Percentiles rank a stretch among this genome's conserved stretches.
Evolutionary conservation across 2,113 vertebrate species (phyloP).

Genomic region (Tinamus guttatus): DNA sequence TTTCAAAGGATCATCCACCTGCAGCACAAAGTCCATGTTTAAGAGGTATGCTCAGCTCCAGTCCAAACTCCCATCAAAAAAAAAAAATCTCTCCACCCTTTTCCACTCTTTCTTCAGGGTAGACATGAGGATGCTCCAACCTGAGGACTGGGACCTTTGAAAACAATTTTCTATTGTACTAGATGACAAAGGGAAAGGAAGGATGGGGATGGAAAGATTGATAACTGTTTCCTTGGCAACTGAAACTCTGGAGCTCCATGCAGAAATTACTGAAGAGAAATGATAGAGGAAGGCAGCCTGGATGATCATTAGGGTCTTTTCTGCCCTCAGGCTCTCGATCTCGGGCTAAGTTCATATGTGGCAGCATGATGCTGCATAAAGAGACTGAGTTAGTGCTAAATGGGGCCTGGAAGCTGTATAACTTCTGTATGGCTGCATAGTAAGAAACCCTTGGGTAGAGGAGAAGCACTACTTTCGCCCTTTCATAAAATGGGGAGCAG

Average conservation of each 20-base stretch:
- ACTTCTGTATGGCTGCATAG: neutral
- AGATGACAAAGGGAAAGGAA: conserved; percentile 26
- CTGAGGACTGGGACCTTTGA: neutral
- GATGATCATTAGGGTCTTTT: conserved; percentile 28
- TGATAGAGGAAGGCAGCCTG: neutral
- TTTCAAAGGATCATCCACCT: conserved; percentile 24
- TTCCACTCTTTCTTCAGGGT: neutral
- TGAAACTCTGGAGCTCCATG: neutral
- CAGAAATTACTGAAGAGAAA: conserved; percentile 52
- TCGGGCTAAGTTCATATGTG: conserved; percentile 29
- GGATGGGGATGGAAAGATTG: conserved; percentile 37
- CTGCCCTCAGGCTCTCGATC: conserved; percentile 20
- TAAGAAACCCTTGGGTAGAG: neutral
- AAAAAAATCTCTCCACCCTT: neutral
- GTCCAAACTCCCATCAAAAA: neutral
- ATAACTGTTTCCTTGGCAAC: conserved; percentile 67
- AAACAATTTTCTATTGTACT: neutral
- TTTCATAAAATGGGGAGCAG: neutral
- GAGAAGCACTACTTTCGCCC: neutral
- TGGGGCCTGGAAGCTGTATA: conserved; percentile 19
- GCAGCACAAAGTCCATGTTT: neutral
- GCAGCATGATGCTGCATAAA: conserved; percentile 32
- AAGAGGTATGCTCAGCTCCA: neutral
- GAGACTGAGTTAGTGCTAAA: neutral
- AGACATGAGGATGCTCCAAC: neutral